Evolutionary conservation across 2,113 vertebrate species (phyloP).

Genomic region (Nibea coibor): DNA sequence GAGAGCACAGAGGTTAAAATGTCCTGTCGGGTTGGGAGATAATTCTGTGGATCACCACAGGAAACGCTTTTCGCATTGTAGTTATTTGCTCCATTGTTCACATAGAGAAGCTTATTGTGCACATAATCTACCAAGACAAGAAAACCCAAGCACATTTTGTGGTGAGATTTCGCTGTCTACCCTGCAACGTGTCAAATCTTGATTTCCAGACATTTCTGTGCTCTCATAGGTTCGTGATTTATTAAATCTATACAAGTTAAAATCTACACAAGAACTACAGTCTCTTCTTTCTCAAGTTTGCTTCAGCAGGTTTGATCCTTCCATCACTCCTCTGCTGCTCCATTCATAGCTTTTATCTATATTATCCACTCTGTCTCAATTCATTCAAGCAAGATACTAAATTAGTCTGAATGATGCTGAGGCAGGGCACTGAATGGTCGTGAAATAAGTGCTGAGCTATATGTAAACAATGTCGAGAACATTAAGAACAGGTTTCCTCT

Average conservation of each 20-base stretch:
- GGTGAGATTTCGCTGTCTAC: background rate
- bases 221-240: background rate
- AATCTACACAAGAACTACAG: too few relatives aligned
- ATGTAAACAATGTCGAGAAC: slow-evolving; percentile 53
- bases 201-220: background rate
- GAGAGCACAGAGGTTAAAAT: background rate
- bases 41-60: background rate
- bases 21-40: background rate
- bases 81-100: background rate
- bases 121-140: background rate
- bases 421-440: slow-evolving; percentile 44
- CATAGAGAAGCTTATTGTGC: background rate
- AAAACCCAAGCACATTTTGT: too few relatives aligned
- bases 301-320: background rate
- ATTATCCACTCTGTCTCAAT: slow-evolving; percentile 16
- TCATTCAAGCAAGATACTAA: slow-evolving; percentile 28
- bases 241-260: background rate
- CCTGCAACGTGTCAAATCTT: background rate
- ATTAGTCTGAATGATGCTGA: slow-evolving; percentile 39
- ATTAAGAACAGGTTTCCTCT: slow-evolving; percentile 20
- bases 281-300: background rate
- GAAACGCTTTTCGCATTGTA: too few relatives aligned
- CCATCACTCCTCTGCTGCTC: background rate
- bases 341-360: background rate
- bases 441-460: slow-evolving; percentile 28